phyloP scores from a whole-genome alignment of 2,888 invertebrate genomes.

The Drepana falcataria region DNA sequence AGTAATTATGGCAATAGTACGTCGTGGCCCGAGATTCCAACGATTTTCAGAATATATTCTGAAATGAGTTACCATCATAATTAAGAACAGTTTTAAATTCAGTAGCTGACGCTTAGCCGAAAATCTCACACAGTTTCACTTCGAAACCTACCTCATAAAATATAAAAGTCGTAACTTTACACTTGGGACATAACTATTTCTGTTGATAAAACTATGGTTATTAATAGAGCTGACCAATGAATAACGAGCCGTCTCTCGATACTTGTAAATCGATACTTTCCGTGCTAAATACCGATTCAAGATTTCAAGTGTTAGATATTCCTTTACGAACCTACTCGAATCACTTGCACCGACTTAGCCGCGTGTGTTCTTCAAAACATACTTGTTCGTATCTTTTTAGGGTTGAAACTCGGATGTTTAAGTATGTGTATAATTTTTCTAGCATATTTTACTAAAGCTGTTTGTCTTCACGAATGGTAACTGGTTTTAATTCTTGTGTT shows the following conservation, averaged over 20 bases:
- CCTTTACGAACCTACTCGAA: slow-evolving; percentile 33
- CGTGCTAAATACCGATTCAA: slow-evolving; percentile 24
- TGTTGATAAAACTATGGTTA: slow-evolving; percentile 3
- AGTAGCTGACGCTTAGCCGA: neutral
- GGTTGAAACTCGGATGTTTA: slow-evolving; percentile 28
- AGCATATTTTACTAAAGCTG: neutral
- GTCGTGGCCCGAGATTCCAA: too few species aligned
- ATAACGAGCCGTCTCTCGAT: slow-evolving; percentile 17
- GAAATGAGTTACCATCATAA: too few species aligned
- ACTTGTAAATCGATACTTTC: slow-evolving; percentile 39
- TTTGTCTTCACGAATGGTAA: too few species aligned
- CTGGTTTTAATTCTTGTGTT: too few species aligned
- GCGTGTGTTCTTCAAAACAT: slow-evolving; percentile 69
- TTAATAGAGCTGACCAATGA: slow-evolving; percentile 30
- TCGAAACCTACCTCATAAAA: neutral
- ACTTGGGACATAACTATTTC: neutral
- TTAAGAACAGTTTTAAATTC: neutral
- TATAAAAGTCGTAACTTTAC: neutral
- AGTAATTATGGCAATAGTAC: too few species aligned
- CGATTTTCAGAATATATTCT: too few species aligned
- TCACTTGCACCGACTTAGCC: slow-evolving; percentile 46
- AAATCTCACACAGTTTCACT: neutral
- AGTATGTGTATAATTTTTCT: slow-evolving; percentile 9
- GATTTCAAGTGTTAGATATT: slow-evolving; percentile 56
- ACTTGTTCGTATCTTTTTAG: slow-evolving; percentile 34